Evolutionary conservation across 2,888 invertebrate species (phyloP), one percentile per base, ranked within the genome.

Genomic region (Caenorhabditis sp.): DNA sequence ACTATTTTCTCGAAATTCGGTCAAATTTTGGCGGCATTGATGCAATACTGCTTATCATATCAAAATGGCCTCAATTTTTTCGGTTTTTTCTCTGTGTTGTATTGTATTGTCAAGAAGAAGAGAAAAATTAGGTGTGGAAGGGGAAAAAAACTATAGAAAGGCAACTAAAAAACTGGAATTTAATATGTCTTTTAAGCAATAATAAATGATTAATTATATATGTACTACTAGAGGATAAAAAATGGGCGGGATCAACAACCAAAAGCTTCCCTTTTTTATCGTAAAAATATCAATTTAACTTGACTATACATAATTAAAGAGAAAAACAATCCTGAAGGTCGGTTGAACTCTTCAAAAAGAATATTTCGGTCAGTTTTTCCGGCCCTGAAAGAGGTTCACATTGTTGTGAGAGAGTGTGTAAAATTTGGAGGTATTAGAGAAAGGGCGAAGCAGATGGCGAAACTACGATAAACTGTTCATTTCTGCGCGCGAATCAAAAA

Each of bases 41-140:
- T 14, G 43, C 31, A 4, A 31, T 31, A 67, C 62, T 52, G 68
- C 68, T 68, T 68, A 68, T 68, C 68, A 68, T 68, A 68, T 68
- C 68, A 68, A 53, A 43, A 63, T 63, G 68, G 68, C 68, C 68
- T 68, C 68, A 49, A 63, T 68, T 68, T n/a, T 5, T 23, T 17
- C 17, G 43, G 17, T 10, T 17, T 17, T 17, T n/a, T n/a, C n/a
- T n/a, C n/a, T n/a, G n/a, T n/a, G n/a, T n/a, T n/a, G n/a, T n/a
- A n/a, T n/a, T n/a, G n/a, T n/a, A n/a, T n/a, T 3, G 14, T 17
- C 17, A 43, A 43, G 43, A 43, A 43, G 8, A n/a, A 43, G 12
- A 43, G 31, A 31, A 31, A 31, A 31, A 31, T n/a, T n/a, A n/a
- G n/a, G n/a, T 31, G 31, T 31, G 10, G 10, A 31, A 31, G 31